These are phyloP conservation scores for Busseola fusca DNA, from an alignment of 2,888 invertebrate genomes.

Conservation along the genomic window DNA sequence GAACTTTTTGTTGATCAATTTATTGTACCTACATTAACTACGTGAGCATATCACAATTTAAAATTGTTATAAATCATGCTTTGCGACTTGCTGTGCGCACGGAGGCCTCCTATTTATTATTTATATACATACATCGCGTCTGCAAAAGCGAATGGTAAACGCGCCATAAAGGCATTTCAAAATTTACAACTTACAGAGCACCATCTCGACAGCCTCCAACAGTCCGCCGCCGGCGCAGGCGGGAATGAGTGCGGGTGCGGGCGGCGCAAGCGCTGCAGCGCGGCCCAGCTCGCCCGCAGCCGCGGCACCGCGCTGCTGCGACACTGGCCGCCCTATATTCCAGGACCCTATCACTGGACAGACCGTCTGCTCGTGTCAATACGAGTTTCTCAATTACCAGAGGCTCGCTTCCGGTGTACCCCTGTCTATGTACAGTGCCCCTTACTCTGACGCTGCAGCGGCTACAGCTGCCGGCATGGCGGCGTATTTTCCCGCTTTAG, in stretches of 20 bases:
- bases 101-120: constrained; percentile 80
- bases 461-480: constrained; percentile 94
- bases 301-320: constrained; percentile 93
- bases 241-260: constrained; percentile 89
- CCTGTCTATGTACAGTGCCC: constrained; percentile 94
- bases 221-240: constrained; percentile 91
- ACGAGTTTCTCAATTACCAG: constrained; percentile 96
- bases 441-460: constrained; percentile 92
- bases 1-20: constrained; percentile 58
- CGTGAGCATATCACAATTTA: constrained; percentile 72
- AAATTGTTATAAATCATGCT: constrained; percentile 57
- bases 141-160: constrained; percentile 86
- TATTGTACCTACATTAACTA: constrained; percentile 61
- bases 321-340: constrained; percentile 96
- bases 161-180: constrained; percentile 89
- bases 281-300: constrained; percentile 87
- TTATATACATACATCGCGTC: constrained; percentile 55
- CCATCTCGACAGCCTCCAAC: constrained; percentile 92
- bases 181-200: constrained; percentile 89
- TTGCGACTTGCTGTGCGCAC: constrained; percentile 81
- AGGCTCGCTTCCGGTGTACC: constrained; percentile 93
- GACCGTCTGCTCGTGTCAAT: constrained; percentile 96
- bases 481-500: constrained; percentile 95
- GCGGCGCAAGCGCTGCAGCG: constrained; percentile 86
- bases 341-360: constrained; percentile 96